A percentile compares a stretch with the other conserved stretches of the same genome.
These are phyloP conservation scores for Muraenolepis orangiensis DNA, from an alignment of 2,797 vertebrate genomes.

Conservation along the genomic window DNA sequence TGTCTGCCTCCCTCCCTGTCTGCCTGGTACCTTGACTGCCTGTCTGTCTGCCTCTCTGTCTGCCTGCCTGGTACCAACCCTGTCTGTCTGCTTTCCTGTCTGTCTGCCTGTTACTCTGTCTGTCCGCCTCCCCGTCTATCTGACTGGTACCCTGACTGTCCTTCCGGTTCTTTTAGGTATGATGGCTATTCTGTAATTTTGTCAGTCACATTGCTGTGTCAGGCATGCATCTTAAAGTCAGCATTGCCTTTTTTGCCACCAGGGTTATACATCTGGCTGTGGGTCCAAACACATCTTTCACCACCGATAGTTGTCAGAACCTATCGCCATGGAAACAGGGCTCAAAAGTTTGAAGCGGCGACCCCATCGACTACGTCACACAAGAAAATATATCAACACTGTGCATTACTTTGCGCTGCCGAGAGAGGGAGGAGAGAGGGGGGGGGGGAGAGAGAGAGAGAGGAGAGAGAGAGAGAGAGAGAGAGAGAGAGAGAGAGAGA, in stretches of 20 bases:
- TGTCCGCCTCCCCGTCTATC: background rate
- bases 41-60: too few relatives aligned
- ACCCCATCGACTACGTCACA: constrained; percentile 63
- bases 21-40: background rate
- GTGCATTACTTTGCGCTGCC: constrained; percentile 46
- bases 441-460: background rate
- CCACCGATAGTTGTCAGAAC: constrained; percentile 63
- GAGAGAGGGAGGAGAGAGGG: background rate
- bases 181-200: constrained; percentile 38
- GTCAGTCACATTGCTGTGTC: constrained; percentile 26
- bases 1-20: background rate
- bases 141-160: background rate
- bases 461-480: background rate
- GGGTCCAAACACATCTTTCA: constrained; percentile 52
- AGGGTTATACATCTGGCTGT: constrained; percentile 32
- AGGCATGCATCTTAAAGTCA: constrained; percentile 16
- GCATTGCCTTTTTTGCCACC: constrained; percentile 26
- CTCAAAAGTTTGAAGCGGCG: constrained; percentile 64
- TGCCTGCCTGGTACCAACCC: background rate
- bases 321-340: constrained; percentile 76
- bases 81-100: background rate
- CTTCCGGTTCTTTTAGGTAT: constrained; percentile 32
- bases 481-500: background rate
- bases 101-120: background rate
- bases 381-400: constrained; percentile 62